Percentiles rank a stretch among this genome's conserved stretches.
phyloP scores from a whole-genome alignment of 2,113 vertebrate species.

The Clupea harengus region DNA sequence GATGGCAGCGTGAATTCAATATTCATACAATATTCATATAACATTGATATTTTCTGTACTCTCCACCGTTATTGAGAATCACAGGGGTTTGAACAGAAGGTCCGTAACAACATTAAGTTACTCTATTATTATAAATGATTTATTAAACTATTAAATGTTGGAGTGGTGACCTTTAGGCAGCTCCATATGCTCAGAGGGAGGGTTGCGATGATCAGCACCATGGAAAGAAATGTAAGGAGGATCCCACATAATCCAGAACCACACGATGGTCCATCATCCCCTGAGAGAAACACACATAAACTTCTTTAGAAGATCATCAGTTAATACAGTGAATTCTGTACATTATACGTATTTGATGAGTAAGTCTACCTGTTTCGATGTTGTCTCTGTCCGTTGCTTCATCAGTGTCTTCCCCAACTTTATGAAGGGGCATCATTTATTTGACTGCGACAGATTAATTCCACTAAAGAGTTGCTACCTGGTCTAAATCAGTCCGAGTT shows the following conservation, averaged over 20 bases:
- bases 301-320: neutral
- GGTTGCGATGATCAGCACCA: conserved; percentile 39
- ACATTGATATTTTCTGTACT: no score
- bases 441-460: neutral
- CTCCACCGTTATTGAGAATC: no score
- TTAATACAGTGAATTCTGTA: neutral
- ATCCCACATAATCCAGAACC: neutral
- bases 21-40: no score
- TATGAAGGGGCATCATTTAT: conserved; percentile 23
- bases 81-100: no score
- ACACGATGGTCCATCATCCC: conserved; percentile 28
- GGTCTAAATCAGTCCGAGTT: neutral
- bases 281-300: neutral
- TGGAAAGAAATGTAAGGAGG: conserved; percentile 47
- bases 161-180: conserved; percentile 52
- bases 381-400: conserved; percentile 19
- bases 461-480: neutral
- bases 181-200: conserved; percentile 54
- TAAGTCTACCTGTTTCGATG: conserved; percentile 12
- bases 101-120: no score
- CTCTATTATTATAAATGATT: no score
- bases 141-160: no score
- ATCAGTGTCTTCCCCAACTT: conserved; percentile 24
- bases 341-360: neutral
- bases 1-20: no score